phyloP scores from a whole-genome alignment of 1,140 invertebrate species.

The Sesamia nonagrioides region DNA sequence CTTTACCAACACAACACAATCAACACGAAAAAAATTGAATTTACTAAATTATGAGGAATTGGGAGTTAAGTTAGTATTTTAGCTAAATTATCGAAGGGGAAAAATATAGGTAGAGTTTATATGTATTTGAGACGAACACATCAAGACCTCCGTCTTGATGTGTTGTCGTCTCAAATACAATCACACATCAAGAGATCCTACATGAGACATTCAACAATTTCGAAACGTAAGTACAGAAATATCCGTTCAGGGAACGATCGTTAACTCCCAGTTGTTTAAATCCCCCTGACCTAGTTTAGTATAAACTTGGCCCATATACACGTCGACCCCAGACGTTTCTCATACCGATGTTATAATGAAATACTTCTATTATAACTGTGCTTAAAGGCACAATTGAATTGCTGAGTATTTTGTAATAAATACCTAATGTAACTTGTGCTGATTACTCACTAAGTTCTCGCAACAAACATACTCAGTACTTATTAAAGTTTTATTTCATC shows the following conservation, averaged over 20 bases:
- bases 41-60: neutral
- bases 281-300: slow-evolving; percentile 77
- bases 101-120: neutral
- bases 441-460: neutral
- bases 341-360: slow-evolving; percentile 52
- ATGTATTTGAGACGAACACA: neutral
- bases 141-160: no score
- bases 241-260: slow-evolving; percentile 65
- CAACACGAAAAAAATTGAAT: slow-evolving; percentile 2
- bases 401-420: neutral
- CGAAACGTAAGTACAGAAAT: slow-evolving; percentile 62
- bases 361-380: slow-evolving; percentile 41
- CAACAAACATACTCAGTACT: neutral
- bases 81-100: neutral
- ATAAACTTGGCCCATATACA: slow-evolving; percentile 79
- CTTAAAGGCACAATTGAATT: slow-evolving; percentile 21
- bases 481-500: no score
- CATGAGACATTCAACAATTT: slow-evolving; percentile 40
- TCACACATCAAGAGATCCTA: neutral
- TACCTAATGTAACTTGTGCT: neutral
- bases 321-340: slow-evolving; percentile 61
- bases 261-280: slow-evolving; percentile 67
- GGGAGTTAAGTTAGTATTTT: neutral
- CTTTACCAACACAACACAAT: neutral
- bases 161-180: no score